These are phyloP conservation scores for Augochlorella aurata DNA, from an alignment of 2,888 invertebrate genomes.

Conservation along the genomic window DNA sequence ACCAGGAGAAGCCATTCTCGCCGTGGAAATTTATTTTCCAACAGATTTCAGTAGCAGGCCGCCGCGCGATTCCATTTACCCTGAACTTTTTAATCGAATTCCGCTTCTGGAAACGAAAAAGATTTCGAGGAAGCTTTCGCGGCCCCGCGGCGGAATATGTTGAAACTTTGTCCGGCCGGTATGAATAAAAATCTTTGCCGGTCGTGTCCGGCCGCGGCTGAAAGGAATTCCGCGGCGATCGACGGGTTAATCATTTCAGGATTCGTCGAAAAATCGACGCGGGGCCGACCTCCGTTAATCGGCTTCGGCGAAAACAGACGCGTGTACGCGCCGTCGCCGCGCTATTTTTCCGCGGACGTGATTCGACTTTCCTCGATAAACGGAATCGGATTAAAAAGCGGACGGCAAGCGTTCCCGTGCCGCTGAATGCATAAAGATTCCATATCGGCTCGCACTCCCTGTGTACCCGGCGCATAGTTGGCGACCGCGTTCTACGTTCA, in stretches of 20 bases:
- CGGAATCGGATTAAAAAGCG: constrained; percentile 69
- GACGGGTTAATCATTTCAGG: constrained; percentile 37
- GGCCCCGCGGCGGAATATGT: neutral
- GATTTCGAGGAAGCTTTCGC: neutral
- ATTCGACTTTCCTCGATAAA: constrained; percentile 67
- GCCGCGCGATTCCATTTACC: constrained; percentile 13
- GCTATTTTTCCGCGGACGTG: constrained; percentile 57
- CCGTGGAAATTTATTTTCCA: constrained; percentile 18
- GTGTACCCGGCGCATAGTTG: neutral
- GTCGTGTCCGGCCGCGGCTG: neutral
- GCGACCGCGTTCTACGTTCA: neutral
- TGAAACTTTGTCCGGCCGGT: neutral
- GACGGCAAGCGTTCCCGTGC: constrained; percentile 53
- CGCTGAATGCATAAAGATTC: constrained; percentile 14
- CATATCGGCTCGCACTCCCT: neutral
- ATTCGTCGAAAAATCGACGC: constrained; percentile 17
- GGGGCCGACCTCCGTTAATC: constrained; percentile 47
- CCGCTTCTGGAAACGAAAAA: constrained; percentile 10
- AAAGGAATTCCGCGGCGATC: neutral
- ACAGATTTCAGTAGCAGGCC: neutral
- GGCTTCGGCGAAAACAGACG: constrained; percentile 49
- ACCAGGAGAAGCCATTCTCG: neutral
- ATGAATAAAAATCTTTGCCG: constrained; percentile 11
- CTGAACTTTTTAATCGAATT: constrained; percentile 19
- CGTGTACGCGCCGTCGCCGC: constrained; percentile 34